Evolutionary conservation across 2,888 invertebrate genomes (phyloP), one percentile per base, ranked within the genome.

Genomic region (Rhogogaster chlorosoma): DNA sequence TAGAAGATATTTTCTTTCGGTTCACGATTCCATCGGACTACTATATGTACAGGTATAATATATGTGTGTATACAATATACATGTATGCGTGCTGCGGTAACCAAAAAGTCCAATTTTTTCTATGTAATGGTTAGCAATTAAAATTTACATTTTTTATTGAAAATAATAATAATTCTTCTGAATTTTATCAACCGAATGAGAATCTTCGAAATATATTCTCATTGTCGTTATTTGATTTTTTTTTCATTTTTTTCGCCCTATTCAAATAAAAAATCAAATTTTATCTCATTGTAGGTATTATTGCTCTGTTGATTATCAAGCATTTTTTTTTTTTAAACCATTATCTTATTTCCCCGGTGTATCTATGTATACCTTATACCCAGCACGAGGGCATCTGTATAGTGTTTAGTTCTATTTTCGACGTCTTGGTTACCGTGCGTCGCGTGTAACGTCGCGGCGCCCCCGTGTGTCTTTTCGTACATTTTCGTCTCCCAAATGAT

Each of bases 391-490:
- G 73, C 38, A 73, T 73, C 45, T 38, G 73, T 73, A 73, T 42
- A 73, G 83, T 29, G 57, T 83, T 67, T 70, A 49, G n/a, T 83
- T 83, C 83, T 83, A 83, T 83, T 83, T 83, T 67, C 29, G 36
- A 38, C 61, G 12, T 15, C 29, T 38, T 38, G 42, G 80, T 64
- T 77, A 53, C 53, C 29, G 67, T 15, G 26, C 67, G 32, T 67
- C 67, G 67, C 32, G 42, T 67, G 29, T 29, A 12, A 45, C 83
- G 67, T 67, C 83, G 83, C 67, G 61, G 80, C 57, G 57, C 83
- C 45, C 83, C 67, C 83, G 83, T 83, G 61, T 77, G 77, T 80
- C 77, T 77, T 77, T 77, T 77, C 26, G 80, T 80, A 38, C 38
- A n/a, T 29, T 18, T 77, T 53, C 29, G 29, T 53, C 49, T 32